phyloP scores from a whole-genome alignment of 2,888 invertebrate species.

The Hemithea aestivaria region DNA sequence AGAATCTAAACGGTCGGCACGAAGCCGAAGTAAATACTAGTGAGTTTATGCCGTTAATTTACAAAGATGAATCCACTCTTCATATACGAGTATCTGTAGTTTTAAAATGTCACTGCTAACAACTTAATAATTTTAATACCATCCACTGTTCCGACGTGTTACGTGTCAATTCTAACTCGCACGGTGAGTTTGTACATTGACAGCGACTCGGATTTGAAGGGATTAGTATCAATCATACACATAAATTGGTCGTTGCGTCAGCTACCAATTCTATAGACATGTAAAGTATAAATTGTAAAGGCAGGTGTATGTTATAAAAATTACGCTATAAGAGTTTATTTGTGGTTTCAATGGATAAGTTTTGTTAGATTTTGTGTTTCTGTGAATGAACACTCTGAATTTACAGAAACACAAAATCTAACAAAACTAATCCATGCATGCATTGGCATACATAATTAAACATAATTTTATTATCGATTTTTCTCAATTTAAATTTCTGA shows the following conservation, averaged over 20 bases:
- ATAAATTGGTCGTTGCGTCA: conserved; percentile 65
- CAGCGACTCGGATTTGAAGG: conserved; percentile 57
- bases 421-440: background rate
- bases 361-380: background rate
- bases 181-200: conserved; percentile 48
- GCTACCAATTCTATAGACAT: conserved; percentile 41
- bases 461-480: too few relatives aligned
- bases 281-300: conserved; percentile 7
- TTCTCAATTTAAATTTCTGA: too few relatives aligned
- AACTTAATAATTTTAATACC: conserved; percentile 6
- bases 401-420: background rate
- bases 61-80: too few relatives aligned
- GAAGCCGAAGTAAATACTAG: too few relatives aligned
- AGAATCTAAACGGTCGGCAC: too few relatives aligned
- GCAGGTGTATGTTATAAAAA: conserved; percentile 6
- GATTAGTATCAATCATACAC: conserved; percentile 72
- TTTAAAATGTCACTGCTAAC: too few relatives aligned
- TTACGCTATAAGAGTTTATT: too few relatives aligned
- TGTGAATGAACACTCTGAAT: too few relatives aligned
- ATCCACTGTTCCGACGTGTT: conserved; percentile 20
- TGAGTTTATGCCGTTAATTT: too few relatives aligned
- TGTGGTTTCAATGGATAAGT: conserved; percentile 1
- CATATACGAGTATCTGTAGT: too few relatives aligned
- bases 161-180: conserved; percentile 26
- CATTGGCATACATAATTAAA: too few relatives aligned